Evolutionary conservation across 2,797 vertebrate genomes (phyloP), one percentile per base, ranked within the genome.

Genomic region (Hylomyscus alleni): DNA sequence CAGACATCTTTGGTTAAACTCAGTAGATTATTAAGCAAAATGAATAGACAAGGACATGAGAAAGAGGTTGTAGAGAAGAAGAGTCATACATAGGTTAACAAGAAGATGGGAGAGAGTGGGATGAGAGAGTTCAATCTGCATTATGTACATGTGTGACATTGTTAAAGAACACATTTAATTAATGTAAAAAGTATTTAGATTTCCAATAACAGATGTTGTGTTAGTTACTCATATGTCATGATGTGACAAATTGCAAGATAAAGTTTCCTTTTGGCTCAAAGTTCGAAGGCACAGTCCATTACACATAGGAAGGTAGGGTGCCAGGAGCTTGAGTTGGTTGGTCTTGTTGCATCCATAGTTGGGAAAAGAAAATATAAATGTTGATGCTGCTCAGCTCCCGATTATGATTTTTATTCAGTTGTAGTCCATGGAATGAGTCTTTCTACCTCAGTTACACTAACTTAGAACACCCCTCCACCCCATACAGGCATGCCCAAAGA

Each of bases 351-450:
- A n/a, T 26, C 47, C 47, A 52, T 13, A 52, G 20, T 52, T 8
- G 15, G 62, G 47, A 52, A 26, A 15, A 31, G 52, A 34, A n/a
- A 50, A 69, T 47, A 26, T 4, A 13, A 52, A 37, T 26, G 34
- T 34, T 8, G 24, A 11, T 60, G 14, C 84, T 6, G 20, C 31
- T 31, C 47, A 37, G 3, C 50, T 67, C 10, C 34, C 2, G 3
- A 47, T 6, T 29, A n/a, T 87, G 22, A 37, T 4, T 17, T 26
- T 34, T 37, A 11, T 26, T 72, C 0, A 0, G 2, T 54, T 52
- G 20, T 34, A 69, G 65, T 13, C 7, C 82, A 34, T 34, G 40
- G 5, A 4, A 22, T 65, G 34, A 34, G 65, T 37, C 50, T 54
- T 72, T n/a, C 34, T 24, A 52, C 83, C 47, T n/a, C 62, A 69